These are phyloP conservation scores for Drosophila pallidifrons DNA, from an alignment of 1,140 invertebrate species.

Conservation along the genomic window DNA sequence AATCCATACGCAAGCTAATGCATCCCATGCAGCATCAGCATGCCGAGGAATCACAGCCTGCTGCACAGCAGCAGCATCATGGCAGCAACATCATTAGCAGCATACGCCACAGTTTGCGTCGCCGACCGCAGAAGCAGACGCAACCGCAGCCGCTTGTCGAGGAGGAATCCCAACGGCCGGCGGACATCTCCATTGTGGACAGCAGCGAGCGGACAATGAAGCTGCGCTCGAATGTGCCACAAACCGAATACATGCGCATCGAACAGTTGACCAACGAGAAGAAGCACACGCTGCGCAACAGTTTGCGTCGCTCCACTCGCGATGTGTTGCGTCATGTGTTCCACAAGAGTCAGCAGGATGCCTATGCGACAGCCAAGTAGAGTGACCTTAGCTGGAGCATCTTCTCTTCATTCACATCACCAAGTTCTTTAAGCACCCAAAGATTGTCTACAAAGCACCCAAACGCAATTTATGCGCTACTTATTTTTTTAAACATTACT, in stretches of 20 bases:
- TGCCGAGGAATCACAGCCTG: conserved; percentile 3
- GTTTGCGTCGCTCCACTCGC: conserved; percentile 74
- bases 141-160: not conserved
- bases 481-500: not conserved
- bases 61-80: conserved; percentile 16
- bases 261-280: conserved; percentile 73
- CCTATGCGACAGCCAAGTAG: conserved; percentile 70
- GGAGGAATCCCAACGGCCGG: conserved; percentile 1
- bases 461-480: not conserved
- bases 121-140: conserved; percentile 63
- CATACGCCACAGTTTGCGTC: conserved; percentile 76
- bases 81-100: conserved; percentile 51
- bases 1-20: conserved; percentile 77
- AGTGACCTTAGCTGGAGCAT: not conserved
- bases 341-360: conserved; percentile 79
- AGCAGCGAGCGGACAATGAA: conserved; percentile 73
- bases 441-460: conserved; percentile 51
- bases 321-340: conserved; percentile 80
- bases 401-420: not conserved
- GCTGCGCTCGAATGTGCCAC: conserved; percentile 57
- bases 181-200: conserved; percentile 79
- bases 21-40: conserved; percentile 53
- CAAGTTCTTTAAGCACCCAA: conserved; percentile 56
- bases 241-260: conserved; percentile 74
- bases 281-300: conserved; percentile 77